These are phyloP conservation scores for Girardia tigrina DNA, from an alignment of 2,888 invertebrate species.

Conservation along the genomic window DNA sequence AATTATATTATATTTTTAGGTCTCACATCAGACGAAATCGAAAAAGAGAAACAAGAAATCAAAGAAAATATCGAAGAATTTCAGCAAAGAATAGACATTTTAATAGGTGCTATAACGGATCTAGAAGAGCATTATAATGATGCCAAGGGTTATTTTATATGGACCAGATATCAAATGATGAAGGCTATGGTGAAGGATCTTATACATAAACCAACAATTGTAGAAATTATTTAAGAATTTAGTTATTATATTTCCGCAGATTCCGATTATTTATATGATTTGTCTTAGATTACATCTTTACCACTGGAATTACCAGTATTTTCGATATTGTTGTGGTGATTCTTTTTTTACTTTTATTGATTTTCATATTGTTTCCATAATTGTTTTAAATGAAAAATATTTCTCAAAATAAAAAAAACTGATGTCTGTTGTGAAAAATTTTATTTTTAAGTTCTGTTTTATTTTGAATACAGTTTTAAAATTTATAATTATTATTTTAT, in stretches of 20 bases:
- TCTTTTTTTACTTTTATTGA: conserved; percentile 15
- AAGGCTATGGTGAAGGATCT: conserved; percentile 10
- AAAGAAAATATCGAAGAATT: conserved; percentile 18
- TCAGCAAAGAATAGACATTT: conserved; percentile 16
- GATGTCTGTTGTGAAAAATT: background rate
- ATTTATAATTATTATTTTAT: too few relatives aligned
- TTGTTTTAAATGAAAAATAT: background rate
- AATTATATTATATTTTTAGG: background rate
- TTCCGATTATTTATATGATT: background rate
- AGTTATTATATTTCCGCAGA: background rate
- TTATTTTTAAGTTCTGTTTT: too few relatives aligned
- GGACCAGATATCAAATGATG: conserved; percentile 20
- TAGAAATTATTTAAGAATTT: background rate
- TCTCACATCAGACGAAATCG: background rate
- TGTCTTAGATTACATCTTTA: background rate
- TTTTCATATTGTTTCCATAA: conserved; percentile 9
- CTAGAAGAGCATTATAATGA: conserved; percentile 19
- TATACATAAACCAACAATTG: background rate
- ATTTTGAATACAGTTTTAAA: too few relatives aligned
- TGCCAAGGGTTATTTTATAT: background rate
- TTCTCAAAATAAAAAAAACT: background rate
- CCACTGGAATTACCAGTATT: background rate
- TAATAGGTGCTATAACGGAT: background rate
- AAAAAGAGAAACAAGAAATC: conserved; percentile 1
- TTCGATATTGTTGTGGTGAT: background rate